A percentile compares a stretch with the other conserved stretches of the same genome.
These are phyloP conservation scores for Aleadryas rufinucha DNA, from an alignment of 2,113 vertebrate species.

Conservation along the genomic window DNA sequence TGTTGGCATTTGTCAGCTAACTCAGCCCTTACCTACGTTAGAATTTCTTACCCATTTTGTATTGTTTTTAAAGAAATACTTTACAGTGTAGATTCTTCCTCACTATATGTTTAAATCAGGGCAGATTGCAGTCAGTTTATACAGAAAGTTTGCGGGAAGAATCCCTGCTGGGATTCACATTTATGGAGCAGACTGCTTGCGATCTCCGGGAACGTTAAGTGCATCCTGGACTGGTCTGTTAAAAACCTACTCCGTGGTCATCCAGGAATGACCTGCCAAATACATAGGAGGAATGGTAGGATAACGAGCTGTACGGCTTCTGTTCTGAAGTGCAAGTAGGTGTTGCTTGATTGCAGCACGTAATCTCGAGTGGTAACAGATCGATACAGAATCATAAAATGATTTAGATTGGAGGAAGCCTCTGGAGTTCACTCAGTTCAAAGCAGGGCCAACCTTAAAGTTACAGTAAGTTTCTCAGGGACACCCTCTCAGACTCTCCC, in stretches of 20 bases:
- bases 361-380: not conserved
- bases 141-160: not conserved
- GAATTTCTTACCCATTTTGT: not conserved
- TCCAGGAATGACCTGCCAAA: not conserved
- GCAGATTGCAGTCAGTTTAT: not conserved
- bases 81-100: not conserved
- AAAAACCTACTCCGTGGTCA: not conserved
- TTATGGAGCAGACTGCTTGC: accelerated
- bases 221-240: not conserved
- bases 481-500: not conserved
- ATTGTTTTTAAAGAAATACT: not conserved
- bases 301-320: not conserved
- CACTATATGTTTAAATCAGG: not conserved
- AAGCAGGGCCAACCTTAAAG: not conserved
- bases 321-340: not conserved
- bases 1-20: not conserved
- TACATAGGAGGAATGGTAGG: not conserved
- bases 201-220: accelerated
- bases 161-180: not conserved
- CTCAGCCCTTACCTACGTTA: accelerated
- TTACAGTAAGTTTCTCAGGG: not conserved
- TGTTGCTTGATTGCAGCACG: not conserved
- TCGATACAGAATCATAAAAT: slow-evolving; percentile 3
- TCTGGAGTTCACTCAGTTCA: not conserved
- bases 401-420: slow-evolving; percentile 19